Conservation (phyloP, 1,140 invertebrate species). For the Drosophila teissieri region DNA sequence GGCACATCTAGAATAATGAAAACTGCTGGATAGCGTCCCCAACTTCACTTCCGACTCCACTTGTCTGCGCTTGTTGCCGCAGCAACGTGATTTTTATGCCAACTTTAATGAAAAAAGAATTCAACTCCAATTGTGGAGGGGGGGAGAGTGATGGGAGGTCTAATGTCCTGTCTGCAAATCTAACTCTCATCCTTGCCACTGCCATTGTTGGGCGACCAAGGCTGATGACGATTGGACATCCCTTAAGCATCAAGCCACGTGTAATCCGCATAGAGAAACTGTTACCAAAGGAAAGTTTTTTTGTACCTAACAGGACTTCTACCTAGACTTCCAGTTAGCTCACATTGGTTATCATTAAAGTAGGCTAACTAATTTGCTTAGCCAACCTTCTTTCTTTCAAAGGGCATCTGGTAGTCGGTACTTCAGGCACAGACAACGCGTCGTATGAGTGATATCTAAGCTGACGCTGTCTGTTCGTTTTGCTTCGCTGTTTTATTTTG, state of each 20-base stretch:
- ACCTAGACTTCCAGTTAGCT: too few species aligned
- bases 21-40: slow-evolving; percentile 18
- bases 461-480: slow-evolving; percentile 19
- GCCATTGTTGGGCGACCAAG: slow-evolving; percentile 4
- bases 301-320: too few species aligned
- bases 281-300: too few species aligned
- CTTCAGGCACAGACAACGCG: slow-evolving; percentile 49
- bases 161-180: not conserved
- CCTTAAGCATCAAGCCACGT: slow-evolving; percentile 1
- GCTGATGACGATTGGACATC: slow-evolving; percentile 6
- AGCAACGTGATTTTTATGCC: slow-evolving; percentile 73
- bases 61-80: slow-evolving; percentile 39
- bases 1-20: slow-evolving; percentile 37
- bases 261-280: not conserved
- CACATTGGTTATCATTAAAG: too few species aligned
- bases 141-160: not conserved
- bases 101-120: slow-evolving; percentile 68
- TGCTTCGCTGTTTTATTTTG: slow-evolving; percentile 2
- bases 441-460: slow-evolving; percentile 72
- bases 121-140: slow-evolving; percentile 12
- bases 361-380: too few species aligned
- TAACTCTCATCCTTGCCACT: slow-evolving; percentile 10
- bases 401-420: not conserved
- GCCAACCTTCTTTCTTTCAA: too few species aligned
- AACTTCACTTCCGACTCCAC: not conserved